Evolutionary conservation across 37 sponge, comb jelly and placozoan genomes (phyloP).

Genomic region (Chondrilla cf. caribensis): DNA sequence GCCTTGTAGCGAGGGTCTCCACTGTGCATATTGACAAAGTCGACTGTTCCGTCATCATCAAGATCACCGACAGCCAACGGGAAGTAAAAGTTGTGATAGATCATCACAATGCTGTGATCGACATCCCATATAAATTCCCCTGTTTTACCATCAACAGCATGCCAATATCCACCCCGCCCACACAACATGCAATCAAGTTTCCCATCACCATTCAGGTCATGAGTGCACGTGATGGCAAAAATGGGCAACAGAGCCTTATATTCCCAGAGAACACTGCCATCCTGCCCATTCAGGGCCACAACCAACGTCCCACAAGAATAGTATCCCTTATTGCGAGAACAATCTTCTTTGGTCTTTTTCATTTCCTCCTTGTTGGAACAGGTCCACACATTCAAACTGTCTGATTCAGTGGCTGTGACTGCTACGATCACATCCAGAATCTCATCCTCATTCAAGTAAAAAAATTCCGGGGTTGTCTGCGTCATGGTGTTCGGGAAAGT

Average conservation of each 20-base stretch:
- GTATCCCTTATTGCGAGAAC: background rate
- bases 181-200: conserved; percentile 53
- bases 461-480: conserved; percentile 30
- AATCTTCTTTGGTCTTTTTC: background rate
- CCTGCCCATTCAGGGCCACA: conserved; percentile 44
- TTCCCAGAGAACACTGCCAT: conserved; percentile 54
- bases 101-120: conserved; percentile 30
- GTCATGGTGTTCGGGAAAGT: conserved; percentile 28
- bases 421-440: conserved; percentile 32
- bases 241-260: conserved; percentile 11
- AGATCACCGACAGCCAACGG: conserved; percentile 60
- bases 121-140: conserved; percentile 57
- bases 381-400: background rate
- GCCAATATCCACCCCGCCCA: conserved; percentile 50
- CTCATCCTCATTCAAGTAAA: conserved; percentile 62
- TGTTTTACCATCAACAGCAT: conserved; percentile 28
- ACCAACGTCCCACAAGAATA: conserved; percentile 34
- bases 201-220: conserved; percentile 60
- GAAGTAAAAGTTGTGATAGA: conserved; percentile 57
- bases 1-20: conserved; percentile 57
- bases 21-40: conserved; percentile 64
- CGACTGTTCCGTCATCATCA: conserved; percentile 66
- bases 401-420: background rate
- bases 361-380: conserved; percentile 1
- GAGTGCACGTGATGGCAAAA: conserved; percentile 50